A percentile compares a stretch with the other conserved stretches of the same genome.
phyloP scores from a whole-genome alignment of 2,113 vertebrate species.

The Pygathrix nemaeus region DNA sequence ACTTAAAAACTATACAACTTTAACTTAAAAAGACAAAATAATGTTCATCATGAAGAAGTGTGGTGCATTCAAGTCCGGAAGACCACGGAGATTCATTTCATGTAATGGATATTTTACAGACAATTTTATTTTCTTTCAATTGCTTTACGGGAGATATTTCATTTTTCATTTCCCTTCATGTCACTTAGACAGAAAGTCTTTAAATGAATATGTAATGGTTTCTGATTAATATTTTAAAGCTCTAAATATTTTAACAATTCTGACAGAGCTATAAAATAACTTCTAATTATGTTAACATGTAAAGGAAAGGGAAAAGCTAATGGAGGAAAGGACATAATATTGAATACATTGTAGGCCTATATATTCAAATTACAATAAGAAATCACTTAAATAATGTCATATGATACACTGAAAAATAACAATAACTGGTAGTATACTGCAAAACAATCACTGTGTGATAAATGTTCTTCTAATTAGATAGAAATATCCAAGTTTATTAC shows the following conservation, averaged over 20 bases:
- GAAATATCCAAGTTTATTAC: background rate
- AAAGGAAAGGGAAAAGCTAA: constrained; percentile 46
- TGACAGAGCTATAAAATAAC: constrained; percentile 69
- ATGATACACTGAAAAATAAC: constrained; percentile 14
- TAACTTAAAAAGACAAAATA: constrained; percentile 17
- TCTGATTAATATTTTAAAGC: constrained; percentile 74
- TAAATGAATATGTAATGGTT: constrained; percentile 62
- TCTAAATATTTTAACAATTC: constrained; percentile 75
- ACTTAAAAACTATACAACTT: constrained; percentile 32
- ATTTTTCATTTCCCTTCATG: constrained; percentile 59
- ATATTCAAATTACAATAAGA: constrained; percentile 47
- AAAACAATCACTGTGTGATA: background rate
- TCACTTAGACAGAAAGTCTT: constrained; percentile 43
- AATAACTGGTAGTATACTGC: background rate
- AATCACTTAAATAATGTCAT: background rate
- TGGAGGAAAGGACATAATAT: background rate
- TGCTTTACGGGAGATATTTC: constrained; percentile 62
- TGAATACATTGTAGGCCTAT: background rate
- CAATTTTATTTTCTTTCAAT: constrained; percentile 73
- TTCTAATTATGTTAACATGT: constrained; percentile 60
- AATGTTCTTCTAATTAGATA: constrained; percentile 27
- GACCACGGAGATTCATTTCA: background rate
- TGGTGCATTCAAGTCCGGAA: constrained; percentile 11
- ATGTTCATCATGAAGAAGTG: background rate
- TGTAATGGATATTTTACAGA: constrained; percentile 62